Conservation (phyloP, 2,113 vertebrate genomes). For the Noturus placidus region DNA sequence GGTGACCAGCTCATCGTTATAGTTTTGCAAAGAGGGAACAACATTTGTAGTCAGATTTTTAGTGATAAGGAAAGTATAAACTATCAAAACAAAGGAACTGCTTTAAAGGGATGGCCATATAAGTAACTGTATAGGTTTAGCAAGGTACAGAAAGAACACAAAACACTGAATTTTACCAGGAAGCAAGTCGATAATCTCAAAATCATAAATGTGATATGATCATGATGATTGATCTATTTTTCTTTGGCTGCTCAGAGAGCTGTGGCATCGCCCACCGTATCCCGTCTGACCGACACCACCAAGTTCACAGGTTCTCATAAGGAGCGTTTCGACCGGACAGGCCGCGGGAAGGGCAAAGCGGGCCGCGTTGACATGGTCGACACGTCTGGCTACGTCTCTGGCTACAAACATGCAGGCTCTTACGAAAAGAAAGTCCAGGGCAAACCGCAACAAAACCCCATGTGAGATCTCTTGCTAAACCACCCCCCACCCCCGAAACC, state of each 20-base stretch:
- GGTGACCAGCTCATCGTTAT: neutral
- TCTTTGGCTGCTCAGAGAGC: slow-evolving; percentile 75
- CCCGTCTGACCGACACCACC: slow-evolving; percentile 89
- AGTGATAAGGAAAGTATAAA: neutral
- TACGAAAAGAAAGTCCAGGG: slow-evolving; percentile 92
- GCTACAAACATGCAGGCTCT: slow-evolving; percentile 92
- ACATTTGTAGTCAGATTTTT: neutral
- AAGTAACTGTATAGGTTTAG: neutral
- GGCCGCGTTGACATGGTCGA: slow-evolving; percentile 91
- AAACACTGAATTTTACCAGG: neutral
- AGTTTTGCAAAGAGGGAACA: neutral
- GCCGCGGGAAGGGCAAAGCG: slow-evolving; percentile 89
- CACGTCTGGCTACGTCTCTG: slow-evolving; percentile 88
- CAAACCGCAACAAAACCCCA: slow-evolving; percentile 66
- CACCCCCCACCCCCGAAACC: neutral
- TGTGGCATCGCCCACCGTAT: slow-evolving; percentile 88
- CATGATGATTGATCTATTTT: neutral
- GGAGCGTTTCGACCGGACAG: slow-evolving; percentile 88
- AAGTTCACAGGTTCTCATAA: slow-evolving; percentile 97
- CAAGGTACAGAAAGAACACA: neutral
- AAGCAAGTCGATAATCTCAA: neutral
- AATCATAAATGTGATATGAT: neutral
- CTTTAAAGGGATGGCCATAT: neutral
- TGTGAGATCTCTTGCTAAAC: slow-evolving; percentile 54
- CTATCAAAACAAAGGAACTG: neutral